Conservation (phyloP, 37 sponge, comb jelly and placozoan genomes). For the Beroe forskalii region DNA sequence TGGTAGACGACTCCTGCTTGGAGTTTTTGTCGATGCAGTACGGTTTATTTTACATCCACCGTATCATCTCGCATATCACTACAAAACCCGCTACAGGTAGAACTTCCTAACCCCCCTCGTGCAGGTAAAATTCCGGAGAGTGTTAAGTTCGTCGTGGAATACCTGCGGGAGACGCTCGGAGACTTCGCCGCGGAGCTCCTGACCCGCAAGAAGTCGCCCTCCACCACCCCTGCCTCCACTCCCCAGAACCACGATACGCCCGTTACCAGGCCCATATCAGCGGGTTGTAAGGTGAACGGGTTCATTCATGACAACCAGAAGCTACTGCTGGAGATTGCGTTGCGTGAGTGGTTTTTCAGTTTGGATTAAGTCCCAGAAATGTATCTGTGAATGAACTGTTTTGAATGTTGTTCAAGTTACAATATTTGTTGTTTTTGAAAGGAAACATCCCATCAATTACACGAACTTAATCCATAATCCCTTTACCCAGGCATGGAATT, state of each 20-base stretch:
- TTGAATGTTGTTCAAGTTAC: too few species aligned
- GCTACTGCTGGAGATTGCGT: constrained; percentile 5
- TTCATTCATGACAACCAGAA: neutral
- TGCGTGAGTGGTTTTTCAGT: neutral
- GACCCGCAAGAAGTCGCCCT: neutral
- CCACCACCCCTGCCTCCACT: neutral
- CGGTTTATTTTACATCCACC: too few species aligned
- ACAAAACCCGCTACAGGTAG: too few species aligned
- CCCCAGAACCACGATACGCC: neutral
- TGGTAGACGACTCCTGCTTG: neutral
- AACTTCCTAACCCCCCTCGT: too few species aligned
- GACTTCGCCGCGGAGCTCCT: constrained; percentile 34
- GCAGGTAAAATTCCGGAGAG: neutral
- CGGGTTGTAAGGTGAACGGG: neutral
- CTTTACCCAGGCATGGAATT: too few species aligned
- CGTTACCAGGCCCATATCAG: constrained; percentile 1
- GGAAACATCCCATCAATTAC: too few species aligned
- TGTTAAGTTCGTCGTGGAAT: neutral
- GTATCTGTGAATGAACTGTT: too few species aligned
- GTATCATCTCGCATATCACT: too few species aligned
- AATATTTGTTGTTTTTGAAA: too few species aligned
- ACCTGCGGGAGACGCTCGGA: constrained; percentile 21
- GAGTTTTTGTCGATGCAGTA: too few species aligned
- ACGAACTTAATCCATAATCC: too few species aligned
- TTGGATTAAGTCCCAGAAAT: too few species aligned